A percentile compares a stretch with the other conserved stretches of the same genome.
These are phyloP conservation scores for Boloria selene DNA, from an alignment of 2,888 invertebrate species.

Conservation along the genomic window DNA sequence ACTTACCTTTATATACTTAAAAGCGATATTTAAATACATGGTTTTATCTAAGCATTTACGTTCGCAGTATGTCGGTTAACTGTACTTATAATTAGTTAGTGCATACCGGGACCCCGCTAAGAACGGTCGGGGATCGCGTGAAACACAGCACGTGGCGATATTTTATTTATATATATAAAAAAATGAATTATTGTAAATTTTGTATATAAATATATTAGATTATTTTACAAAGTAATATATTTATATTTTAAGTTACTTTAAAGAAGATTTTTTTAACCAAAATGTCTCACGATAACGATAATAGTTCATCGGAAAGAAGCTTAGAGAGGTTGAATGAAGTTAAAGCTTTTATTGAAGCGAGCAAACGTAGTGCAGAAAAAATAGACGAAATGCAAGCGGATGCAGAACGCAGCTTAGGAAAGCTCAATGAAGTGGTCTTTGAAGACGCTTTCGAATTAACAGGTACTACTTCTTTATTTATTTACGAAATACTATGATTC, in stretches of 20 bases:
- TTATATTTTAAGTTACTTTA: neutral
- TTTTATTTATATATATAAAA: neutral
- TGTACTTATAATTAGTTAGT: constrained; percentile 40
- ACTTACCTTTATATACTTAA: neutral
- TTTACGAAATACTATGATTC: neutral
- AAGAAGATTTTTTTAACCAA: neutral
- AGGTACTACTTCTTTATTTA: constrained; percentile 42
- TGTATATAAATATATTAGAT: neutral
- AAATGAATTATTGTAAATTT: neutral
- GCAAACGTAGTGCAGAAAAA: constrained; percentile 46
- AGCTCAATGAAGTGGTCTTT: constrained; percentile 57
- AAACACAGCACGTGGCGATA: neutral
- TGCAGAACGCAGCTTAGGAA: constrained; percentile 50
- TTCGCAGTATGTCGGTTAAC: constrained; percentile 26
- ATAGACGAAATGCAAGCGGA: constrained; percentile 47
- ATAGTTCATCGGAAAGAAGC: constrained; percentile 36
- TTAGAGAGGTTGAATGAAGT: constrained; percentile 40
- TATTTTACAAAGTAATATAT: neutral
- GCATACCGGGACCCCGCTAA: constrained; percentile 24
- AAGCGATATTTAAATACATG: constrained; percentile 1
- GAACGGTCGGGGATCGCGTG: constrained; percentile 20
- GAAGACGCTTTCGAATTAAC: constrained; percentile 75
- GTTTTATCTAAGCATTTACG: constrained; percentile 3
- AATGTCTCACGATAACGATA: constrained; percentile 33
- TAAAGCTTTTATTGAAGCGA: constrained; percentile 39